These are phyloP conservation scores for Andrena bicolor DNA, from an alignment of 2,888 invertebrate genomes.

Conservation along the genomic window DNA sequence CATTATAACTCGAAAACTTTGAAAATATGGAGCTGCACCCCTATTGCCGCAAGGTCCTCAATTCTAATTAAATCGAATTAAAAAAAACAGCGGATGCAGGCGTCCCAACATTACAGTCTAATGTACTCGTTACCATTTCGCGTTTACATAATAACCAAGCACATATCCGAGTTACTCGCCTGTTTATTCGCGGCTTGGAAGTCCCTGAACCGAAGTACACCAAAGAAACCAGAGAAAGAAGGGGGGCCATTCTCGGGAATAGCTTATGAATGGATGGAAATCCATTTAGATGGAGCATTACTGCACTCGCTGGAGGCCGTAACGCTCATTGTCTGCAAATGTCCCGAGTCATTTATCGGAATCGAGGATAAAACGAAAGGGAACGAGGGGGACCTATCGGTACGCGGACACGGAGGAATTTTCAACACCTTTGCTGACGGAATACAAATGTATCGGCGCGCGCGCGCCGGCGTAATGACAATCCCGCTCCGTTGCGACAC, in stretches of 20 bases:
- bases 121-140: too few species aligned
- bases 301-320: conserved; percentile 2
- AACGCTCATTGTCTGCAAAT: conserved; percentile 48
- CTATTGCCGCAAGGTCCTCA: too few species aligned
- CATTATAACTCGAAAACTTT: too few species aligned
- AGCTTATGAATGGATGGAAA: conserved; percentile 25
- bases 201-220: not conserved
- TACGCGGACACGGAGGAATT: conserved; percentile 33
- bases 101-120: too few species aligned
- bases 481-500: conserved; percentile 47
- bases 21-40: too few species aligned
- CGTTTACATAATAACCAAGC: too few species aligned
- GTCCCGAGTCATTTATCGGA: conserved; percentile 45
- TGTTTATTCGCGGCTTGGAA: not conserved
- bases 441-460: conserved; percentile 33
- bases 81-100: too few species aligned
- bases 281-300: conserved; percentile 36
- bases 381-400: conserved; percentile 19
- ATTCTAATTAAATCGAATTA: too few species aligned
- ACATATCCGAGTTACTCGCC: too few species aligned
- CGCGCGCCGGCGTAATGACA: conserved; percentile 30
- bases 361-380: conserved; percentile 17
- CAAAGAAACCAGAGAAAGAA: not conserved
- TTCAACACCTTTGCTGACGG: conserved; percentile 32
- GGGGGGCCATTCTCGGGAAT: conserved; percentile 5